Evolutionary conservation across 2,797 vertebrate species (phyloP).

Genomic region (Sebastiscus tertius): DNA sequence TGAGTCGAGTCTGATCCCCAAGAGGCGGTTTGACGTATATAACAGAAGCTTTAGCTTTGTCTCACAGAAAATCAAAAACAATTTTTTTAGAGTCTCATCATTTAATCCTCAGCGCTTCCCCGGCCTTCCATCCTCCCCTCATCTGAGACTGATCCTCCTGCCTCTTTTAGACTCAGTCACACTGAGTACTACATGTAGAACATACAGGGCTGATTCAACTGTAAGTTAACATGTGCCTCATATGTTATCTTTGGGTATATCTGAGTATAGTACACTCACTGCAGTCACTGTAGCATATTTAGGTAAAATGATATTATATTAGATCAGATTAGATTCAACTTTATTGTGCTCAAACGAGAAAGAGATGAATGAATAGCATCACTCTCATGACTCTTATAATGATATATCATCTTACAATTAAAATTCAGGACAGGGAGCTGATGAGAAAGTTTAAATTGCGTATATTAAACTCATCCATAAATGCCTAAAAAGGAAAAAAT

Average conservation of each 20-base stretch:
- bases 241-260: neutral
- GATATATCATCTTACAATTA: neutral
- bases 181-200: neutral
- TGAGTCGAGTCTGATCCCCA: constrained; percentile 19
- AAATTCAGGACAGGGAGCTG: neutral
- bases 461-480: neutral
- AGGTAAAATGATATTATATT: neutral
- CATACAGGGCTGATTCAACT: neutral
- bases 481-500: neutral
- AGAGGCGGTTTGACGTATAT: neutral
- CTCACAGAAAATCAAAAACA: constrained; percentile 19
- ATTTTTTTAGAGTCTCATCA: constrained; percentile 24
- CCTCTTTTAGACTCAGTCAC: neutral
- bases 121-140: neutral
- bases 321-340: neutral
- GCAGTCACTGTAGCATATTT: neutral
- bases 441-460: neutral
- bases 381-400: neutral
- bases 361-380: neutral
- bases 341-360: neutral
- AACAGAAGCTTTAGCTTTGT: constrained; percentile 9
- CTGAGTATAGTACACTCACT: neutral
- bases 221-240: neutral
- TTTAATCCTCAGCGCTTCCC: constrained; percentile 13
- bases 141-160: constrained; percentile 20